phyloP scores from a whole-genome alignment of 2,113 vertebrate genomes.

The Brevimyrus niger region DNA sequence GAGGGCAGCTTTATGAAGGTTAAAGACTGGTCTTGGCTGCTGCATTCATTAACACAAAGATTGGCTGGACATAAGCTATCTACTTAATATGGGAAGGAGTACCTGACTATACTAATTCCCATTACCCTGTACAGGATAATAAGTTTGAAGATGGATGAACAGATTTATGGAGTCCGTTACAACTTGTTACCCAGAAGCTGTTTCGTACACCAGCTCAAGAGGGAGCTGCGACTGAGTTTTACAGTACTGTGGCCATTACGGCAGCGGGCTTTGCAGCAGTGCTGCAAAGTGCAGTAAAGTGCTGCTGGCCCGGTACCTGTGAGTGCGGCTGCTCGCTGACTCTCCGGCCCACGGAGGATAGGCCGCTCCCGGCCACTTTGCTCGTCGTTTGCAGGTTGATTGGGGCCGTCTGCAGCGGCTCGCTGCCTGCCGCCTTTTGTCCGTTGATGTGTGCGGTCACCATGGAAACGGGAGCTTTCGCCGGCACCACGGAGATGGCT shows the following conservation, averaged over 20 bases:
- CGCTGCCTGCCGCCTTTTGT: conserved; percentile 56
- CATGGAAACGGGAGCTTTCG: conserved; percentile 71
- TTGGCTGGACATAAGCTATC: neutral
- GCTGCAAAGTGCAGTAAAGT: conserved; percentile 7
- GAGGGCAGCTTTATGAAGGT: neutral
- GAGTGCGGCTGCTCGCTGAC: conserved; percentile 48
- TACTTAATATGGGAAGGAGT: neutral
- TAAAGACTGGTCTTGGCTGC: neutral
- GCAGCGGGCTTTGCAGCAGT: neutral
- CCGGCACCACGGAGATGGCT: conserved; percentile 67
- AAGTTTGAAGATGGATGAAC: neutral
- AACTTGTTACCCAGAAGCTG: neutral
- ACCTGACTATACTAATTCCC: neutral
- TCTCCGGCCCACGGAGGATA: conserved; percentile 51
- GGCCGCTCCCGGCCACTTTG: conserved; percentile 37
- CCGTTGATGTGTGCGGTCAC: conserved; percentile 74
- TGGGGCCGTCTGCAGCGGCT: conserved; percentile 62
- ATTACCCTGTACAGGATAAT: neutral
- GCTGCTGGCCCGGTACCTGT: conserved; percentile 47
- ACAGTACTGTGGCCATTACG: neutral
- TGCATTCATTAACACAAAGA: neutral
- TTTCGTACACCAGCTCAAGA: neutral
- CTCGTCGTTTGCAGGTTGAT: conserved; percentile 65
- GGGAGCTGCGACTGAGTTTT: neutral
- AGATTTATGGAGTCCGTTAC: neutral